Conservation (phyloP, 1,140 invertebrate genomes). For the Temnothorax nylanderi region DNA sequence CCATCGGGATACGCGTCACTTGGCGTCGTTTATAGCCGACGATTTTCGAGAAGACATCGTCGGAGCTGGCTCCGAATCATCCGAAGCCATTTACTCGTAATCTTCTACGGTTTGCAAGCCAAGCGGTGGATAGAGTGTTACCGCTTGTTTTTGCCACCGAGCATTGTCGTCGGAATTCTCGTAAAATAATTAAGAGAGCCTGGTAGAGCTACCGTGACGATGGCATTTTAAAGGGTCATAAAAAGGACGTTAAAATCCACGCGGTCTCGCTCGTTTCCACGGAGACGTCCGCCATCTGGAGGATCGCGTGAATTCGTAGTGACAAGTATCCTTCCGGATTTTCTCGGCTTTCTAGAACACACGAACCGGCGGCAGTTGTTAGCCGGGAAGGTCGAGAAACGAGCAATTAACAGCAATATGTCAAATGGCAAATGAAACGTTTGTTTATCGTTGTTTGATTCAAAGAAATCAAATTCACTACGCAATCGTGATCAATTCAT, state of each 20-base stretch:
- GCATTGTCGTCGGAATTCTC: constrained; percentile 85
- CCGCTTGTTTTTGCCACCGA: constrained; percentile 82
- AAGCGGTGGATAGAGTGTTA: constrained; percentile 81
- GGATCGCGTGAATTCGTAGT: constrained; percentile 20
- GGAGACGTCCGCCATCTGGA: constrained; percentile 54
- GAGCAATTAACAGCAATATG: neutral
- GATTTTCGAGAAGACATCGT: constrained; percentile 29
- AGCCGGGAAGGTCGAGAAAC: neutral
- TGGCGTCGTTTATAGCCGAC: neutral
- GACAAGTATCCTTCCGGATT: neutral
- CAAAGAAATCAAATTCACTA: neutral
- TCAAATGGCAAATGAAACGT: neutral
- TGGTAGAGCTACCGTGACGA: constrained; percentile 77
- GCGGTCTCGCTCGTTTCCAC: constrained; percentile 67
- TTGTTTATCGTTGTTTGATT: neutral
- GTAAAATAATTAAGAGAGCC: constrained; percentile 85
- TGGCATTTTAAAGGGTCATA: constrained; percentile 84
- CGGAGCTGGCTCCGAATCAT: constrained; percentile 19
- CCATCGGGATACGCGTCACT: neutral
- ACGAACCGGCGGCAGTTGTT: neutral
- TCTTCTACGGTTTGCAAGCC: constrained; percentile 68
- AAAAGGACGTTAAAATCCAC: constrained; percentile 84
- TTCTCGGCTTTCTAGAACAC: neutral
- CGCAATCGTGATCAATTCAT: neutral
- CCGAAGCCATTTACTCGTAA: constrained; percentile 64